phyloP scores from a whole-genome alignment of 2,888 invertebrate species.

The Machimus atricapillus region DNA sequence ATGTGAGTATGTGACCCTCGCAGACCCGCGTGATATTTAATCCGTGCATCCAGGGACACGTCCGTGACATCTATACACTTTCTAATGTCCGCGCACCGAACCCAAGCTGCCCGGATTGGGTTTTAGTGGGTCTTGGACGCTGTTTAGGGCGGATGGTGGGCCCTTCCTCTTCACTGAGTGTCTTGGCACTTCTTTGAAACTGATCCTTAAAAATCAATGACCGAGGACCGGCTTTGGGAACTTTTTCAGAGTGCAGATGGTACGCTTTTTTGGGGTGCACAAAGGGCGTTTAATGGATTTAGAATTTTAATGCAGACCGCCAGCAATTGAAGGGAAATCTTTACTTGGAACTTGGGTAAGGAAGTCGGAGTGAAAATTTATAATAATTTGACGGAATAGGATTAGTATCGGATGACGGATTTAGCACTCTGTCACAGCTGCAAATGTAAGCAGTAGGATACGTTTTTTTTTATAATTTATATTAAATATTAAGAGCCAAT shows the following conservation, averaged over 20 bases:
- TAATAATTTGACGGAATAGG: neutral
- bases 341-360: neutral
- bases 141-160: neutral
- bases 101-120: neutral
- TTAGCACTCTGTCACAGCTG: neutral
- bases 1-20: neutral
- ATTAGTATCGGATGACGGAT: neutral
- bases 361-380: neutral
- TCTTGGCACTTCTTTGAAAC: neutral
- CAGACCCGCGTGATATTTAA: neutral
- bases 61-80: constrained; percentile 14
- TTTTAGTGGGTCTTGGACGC: neutral
- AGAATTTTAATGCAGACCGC: neutral
- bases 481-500: too few relatives aligned
- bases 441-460: neutral
- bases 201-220: neutral
- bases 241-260: neutral
- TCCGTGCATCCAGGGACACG: neutral
- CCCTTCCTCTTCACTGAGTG: neutral
- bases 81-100: neutral
- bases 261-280: neutral
- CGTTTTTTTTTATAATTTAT: too few relatives aligned
- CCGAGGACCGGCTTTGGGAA: neutral
- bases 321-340: neutral
- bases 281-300: neutral